Evolutionary conservation across 2,113 vertebrate genomes (phyloP), one percentile per base, ranked within the genome.

Genomic region (Hyaena hyaena): DNA sequence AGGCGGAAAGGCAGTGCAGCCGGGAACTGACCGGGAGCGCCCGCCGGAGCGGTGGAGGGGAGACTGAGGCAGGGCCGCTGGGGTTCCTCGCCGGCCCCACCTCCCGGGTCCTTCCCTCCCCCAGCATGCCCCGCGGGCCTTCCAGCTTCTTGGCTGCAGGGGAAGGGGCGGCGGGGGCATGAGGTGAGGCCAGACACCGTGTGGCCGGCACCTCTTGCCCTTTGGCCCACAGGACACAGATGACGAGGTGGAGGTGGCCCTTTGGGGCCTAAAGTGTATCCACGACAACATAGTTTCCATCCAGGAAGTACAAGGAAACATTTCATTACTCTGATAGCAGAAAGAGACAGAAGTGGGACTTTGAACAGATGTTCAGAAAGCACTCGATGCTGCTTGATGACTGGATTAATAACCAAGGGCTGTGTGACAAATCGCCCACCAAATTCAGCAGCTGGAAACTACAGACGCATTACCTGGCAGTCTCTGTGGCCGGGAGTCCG

Each of bases 201-300:
- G 43, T 16, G 74, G 24, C 43, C 12, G 6, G 55, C 17, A 14
- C 4, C 53, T 53, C 53, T 53, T 15, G 15, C 53, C 53, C 53
- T 53, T 53, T 53, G 53, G 53, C 48, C 19, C 66, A 3, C 21
- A 0, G 7, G 53, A 71, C 68, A 35, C 14, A 2, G 79, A n/a
- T 3, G 16, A 73, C 21, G 4, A 1, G 53, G 24, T 4, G 14
- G n/a, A 26, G 43, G 53, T 8, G 45, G 17, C 39, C 31, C 61
- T 84, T 16, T 4, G 68, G 35, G 65, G 11, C 19, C 15, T 2
- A 10, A 11, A 12, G 63, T 5, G 26, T 11, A 5, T 10, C 45
- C 50, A 0, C 0, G 1, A 23, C 7, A 2, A 39, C 23, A 10
- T 0, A 28, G 35, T 3, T 19, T 24, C 68, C 2, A 1, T 55